A percentile compares a stretch with the other conserved stretches of the same genome.
phyloP scores from a whole-genome alignment of 2,888 invertebrate genomes.

The Arctia plantaginis region DNA sequence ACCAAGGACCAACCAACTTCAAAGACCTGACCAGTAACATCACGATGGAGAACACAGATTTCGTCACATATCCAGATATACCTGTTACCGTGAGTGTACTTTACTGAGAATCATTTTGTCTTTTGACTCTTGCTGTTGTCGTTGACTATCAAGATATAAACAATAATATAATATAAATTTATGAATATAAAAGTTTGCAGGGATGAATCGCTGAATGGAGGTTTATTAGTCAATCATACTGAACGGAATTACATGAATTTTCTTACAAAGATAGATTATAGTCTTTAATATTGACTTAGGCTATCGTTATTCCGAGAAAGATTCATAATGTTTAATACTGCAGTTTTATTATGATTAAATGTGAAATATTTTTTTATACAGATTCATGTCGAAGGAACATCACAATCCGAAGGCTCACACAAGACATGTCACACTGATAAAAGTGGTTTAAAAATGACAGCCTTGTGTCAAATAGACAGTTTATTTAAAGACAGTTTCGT shows the following conservation, averaged over 20 bases:
- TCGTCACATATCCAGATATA: neutral
- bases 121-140: neutral
- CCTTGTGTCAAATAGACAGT: constrained; percentile 5
- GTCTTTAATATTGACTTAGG: neutral
- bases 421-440: neutral
- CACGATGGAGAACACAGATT: neutral
- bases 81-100: constrained; percentile 5
- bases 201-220: too few relatives aligned
- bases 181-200: too few relatives aligned
- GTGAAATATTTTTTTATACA: neutral
- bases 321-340: neutral
- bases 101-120: neutral
- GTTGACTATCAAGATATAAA: neutral
- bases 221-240: neutral
- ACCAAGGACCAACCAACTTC: constrained; percentile 11
- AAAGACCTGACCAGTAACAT: neutral
- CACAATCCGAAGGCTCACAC: neutral
- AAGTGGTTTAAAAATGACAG: neutral
- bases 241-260: neutral
- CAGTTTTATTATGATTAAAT: neutral
- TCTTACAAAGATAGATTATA: neutral
- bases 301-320: too few relatives aligned
- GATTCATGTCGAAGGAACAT: neutral
- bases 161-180: neutral
- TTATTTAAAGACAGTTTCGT: constrained; percentile 11